Base-by-base conservation (phyloP, 2,113 vertebrate genomes). In the Halichoeres trimaculatus region DNA sequence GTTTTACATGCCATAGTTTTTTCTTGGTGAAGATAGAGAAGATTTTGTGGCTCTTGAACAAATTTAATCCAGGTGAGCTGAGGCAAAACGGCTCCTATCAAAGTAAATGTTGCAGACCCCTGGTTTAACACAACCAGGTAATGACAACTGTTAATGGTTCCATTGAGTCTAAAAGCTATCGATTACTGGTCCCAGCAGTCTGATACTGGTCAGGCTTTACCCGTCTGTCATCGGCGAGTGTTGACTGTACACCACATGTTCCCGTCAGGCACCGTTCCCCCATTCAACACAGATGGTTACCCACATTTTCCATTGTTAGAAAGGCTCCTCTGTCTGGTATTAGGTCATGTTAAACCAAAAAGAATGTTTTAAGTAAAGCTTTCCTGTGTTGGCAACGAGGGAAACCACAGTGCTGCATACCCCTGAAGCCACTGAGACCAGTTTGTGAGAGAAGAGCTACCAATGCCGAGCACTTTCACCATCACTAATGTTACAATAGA, bases 251-350 rank as follows among this genome's bases (percentile, higher is more conserved):
- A 57, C 24, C 48, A 54, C 48, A 48, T 43, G 43, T 53, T 58
- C 54, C 23, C 50, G 20, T 50, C 12, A 50, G 58, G 56, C 61
- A 36, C 64, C 60, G 79, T 48, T 75, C 54, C 10, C 62, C 36
- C 52, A 45, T 34, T 35, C 30, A 76, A 45, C 43, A 66, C n/a
- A 34, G 56, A 59, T 26, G 35, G 43, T 83, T 85, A 72, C 62
- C 30, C 23, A 55, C 57, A 60, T 87, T 88, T 88, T 90, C 77
- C 80, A 63, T 78, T 69, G 64, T 85, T 74, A 69, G 68, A 63
- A 65, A 2, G 23, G 47, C 53, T 41, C 58, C 22, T 79, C 43
- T 54, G 54, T 53, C 24, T 24, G 53, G 43, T 61, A 36, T 63
- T 57, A 23, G 41, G 23, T 63, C 61, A 63, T 51, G 64, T 69